Evolutionary conservation across 64 coral and sea anemone genomes (phyloP).

Genomic region (Montipora efflorescens): DNA sequence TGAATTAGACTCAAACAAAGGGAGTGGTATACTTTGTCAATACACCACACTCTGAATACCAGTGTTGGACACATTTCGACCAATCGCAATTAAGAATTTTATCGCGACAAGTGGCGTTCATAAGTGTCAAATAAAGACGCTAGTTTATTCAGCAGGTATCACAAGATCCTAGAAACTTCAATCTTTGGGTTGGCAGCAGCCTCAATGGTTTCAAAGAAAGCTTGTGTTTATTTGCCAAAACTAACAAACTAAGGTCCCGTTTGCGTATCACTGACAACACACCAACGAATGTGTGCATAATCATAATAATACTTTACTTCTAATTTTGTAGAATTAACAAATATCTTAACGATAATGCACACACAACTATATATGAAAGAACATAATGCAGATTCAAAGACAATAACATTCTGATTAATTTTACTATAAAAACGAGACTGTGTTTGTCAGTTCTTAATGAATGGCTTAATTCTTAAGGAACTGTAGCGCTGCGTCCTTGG

Average conservation of each 20-base stretch:
- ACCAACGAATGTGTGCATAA: too few species aligned
- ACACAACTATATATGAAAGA: too few species aligned
- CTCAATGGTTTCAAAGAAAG: not conserved
- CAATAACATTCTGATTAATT: too few species aligned
- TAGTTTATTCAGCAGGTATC: constrained; percentile 18
- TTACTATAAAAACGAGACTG: too few species aligned
- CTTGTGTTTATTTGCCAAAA: not conserved
- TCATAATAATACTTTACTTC: too few species aligned
- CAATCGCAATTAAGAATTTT: not conserved
- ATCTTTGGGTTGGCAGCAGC: not conserved
- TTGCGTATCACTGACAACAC: not conserved
- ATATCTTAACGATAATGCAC: too few species aligned
- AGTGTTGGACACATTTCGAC: not conserved
- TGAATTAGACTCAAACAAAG: not conserved
- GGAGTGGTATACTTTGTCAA: not conserved
- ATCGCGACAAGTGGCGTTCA: not conserved
- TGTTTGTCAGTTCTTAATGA: too few species aligned
- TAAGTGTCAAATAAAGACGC: not conserved
- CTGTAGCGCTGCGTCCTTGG: too few species aligned
- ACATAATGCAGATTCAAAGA: too few species aligned
- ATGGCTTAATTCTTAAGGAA: too few species aligned
- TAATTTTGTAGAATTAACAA: too few species aligned
- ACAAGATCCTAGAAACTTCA: not conserved
- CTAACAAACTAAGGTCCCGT: not conserved
- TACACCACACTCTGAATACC: not conserved